A percentile compares a stretch with the other conserved stretches of the same genome.
Evolutionary conservation across 1,140 invertebrate species (phyloP).

Genomic region (Zaprionus capensis): DNA sequence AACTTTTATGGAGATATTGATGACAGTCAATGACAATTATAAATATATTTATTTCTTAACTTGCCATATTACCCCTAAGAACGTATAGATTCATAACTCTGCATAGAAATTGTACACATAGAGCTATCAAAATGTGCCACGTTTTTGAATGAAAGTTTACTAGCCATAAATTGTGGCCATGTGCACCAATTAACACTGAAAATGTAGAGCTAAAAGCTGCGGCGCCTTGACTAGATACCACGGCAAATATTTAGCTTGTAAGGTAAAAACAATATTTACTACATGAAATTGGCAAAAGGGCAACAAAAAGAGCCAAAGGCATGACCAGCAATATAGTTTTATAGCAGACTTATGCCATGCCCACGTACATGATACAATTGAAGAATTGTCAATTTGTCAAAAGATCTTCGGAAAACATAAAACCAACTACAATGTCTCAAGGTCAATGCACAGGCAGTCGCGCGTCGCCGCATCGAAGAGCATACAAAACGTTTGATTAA

Average conservation of each 20-base stretch:
- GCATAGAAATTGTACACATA: not conserved
- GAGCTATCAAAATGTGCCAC: not conserved
- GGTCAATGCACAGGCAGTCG: slow-evolving; percentile 59
- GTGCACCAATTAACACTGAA: slow-evolving; percentile 33
- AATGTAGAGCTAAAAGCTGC: slow-evolving; percentile 4
- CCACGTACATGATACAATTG: slow-evolving; percentile 66
- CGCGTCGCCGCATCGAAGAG: slow-evolving; percentile 54
- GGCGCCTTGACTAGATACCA: slow-evolving; percentile 46
- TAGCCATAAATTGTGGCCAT: slow-evolving; percentile 22
- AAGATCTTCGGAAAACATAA: slow-evolving; percentile 45
- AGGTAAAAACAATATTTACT: slow-evolving; percentile 11
- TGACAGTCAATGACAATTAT: not conserved
- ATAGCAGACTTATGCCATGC: slow-evolving; percentile 26
- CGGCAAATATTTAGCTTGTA: slow-evolving; percentile 29
- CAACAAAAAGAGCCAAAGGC: slow-evolving; percentile 55
- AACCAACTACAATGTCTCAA: slow-evolving; percentile 57
- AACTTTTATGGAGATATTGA: not conserved
- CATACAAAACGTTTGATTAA: slow-evolving; percentile 77
- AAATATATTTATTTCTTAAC: not conserved
- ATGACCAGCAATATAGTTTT: slow-evolving; percentile 75
- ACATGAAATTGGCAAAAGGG: slow-evolving; percentile 65
- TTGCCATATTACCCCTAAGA: not conserved
- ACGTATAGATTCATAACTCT: not conserved
- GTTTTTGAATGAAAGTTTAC: not conserved
- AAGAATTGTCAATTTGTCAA: slow-evolving; percentile 67